phyloP scores from a whole-genome alignment of 2,797 vertebrate genomes.

The Eidolon dupreanum region DNA sequence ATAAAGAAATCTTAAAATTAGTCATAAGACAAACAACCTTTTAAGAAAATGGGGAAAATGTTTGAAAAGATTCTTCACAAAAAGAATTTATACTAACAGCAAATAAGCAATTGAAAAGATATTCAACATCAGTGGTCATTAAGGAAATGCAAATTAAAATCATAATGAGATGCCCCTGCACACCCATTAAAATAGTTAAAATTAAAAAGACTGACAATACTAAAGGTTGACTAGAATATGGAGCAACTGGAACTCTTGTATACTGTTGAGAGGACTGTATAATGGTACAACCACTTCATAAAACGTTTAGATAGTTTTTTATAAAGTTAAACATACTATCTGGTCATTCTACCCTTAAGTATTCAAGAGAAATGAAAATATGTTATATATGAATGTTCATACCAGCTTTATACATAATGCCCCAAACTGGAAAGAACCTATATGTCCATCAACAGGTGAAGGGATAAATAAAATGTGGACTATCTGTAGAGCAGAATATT shows the following conservation, averaged over 20 bases:
- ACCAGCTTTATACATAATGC: background rate
- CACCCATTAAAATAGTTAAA: background rate
- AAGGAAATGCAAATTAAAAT: background rate
- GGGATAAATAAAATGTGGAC: background rate
- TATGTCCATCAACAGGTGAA: background rate
- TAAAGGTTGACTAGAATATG: background rate
- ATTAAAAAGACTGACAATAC: background rate
- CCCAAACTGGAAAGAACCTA: background rate
- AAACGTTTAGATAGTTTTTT: background rate
- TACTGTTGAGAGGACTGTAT: background rate
- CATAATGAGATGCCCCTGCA: background rate
- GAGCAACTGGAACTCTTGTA: background rate
- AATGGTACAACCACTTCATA: background rate
- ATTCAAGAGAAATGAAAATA: background rate
- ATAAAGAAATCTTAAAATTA: background rate
- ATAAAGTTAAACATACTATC: background rate
- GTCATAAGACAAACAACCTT: background rate
- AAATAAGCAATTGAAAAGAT: background rate
- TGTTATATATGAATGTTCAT: background rate
- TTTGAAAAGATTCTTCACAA: slow-evolving; percentile 13
- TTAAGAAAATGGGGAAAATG: background rate
- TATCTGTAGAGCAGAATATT: background rate
- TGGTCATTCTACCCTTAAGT: background rate
- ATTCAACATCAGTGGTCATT: background rate
- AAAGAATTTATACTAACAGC: background rate